A percentile compares a stretch with the other conserved stretches of the same genome.
phyloP scores from a whole-genome alignment of 2,797 vertebrate species.

The Coranthus polyacanthus region DNA sequence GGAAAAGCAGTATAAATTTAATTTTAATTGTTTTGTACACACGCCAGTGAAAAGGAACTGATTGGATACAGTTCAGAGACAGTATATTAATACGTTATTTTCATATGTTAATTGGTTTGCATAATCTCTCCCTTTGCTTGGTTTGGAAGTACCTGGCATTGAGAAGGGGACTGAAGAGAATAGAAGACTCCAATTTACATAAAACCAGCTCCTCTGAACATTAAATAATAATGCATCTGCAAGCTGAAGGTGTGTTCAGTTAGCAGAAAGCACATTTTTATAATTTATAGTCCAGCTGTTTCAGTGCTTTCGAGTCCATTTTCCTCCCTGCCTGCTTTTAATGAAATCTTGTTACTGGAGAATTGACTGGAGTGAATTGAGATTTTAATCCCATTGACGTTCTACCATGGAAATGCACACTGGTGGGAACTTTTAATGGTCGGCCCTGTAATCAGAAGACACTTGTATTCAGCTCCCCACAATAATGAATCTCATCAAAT shows the following conservation, averaged over 20 bases:
- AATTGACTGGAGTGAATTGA: constrained; percentile 99
- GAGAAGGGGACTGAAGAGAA: constrained; percentile 92
- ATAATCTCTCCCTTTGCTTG: constrained; percentile 96
- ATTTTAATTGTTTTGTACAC: constrained; percentile 99
- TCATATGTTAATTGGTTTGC: constrained; percentile 99
- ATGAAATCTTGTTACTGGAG: constrained; percentile 99
- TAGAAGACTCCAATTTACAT: constrained; percentile 97
- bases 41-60: constrained; percentile 99
- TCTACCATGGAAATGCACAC: constrained; percentile 92
- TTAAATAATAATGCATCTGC: constrained; percentile 99
- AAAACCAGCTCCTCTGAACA: constrained; percentile 96
- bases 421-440: constrained; percentile 95
- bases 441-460: constrained; percentile 95
- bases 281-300: constrained; percentile 99
- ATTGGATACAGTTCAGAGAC: constrained; percentile 99
- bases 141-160: constrained; percentile 97
- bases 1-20: constrained; percentile 98
- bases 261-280: constrained; percentile 99
- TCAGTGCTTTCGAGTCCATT: constrained; percentile 95
- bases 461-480: constrained; percentile 94
- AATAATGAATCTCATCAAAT: constrained; percentile 99
- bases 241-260: constrained; percentile 98
- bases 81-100: constrained; percentile 99
- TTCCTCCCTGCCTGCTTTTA: constrained; percentile 96
- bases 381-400: constrained; percentile 99